These are phyloP conservation scores for Ailuropoda melanoleuca DNA, from an alignment of 2,113 vertebrate species.

Conservation along the genomic window DNA sequence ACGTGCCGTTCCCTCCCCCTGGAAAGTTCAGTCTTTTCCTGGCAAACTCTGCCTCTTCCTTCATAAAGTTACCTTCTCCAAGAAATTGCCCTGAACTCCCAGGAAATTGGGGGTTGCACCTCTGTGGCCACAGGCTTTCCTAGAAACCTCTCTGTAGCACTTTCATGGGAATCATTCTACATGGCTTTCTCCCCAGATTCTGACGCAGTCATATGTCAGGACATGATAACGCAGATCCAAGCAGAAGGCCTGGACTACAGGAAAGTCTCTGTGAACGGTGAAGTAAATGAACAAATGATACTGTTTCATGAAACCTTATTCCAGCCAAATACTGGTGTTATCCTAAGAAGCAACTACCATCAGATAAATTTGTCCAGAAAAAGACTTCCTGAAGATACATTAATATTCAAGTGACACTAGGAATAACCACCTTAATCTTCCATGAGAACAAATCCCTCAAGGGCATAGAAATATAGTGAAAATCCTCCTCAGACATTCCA, in stretches of 20 bases:
- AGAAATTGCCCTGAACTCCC: not conserved
- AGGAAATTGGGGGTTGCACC: not conserved
- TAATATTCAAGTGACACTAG: conserved; percentile 46
- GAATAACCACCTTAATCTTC: conserved; percentile 37
- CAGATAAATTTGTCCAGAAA: conserved; percentile 21
- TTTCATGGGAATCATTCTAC: not conserved
- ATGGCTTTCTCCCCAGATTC: not conserved
- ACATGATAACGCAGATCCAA: not conserved
- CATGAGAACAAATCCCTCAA: not conserved
- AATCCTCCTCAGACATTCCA: conserved; percentile 3
- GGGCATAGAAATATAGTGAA: conserved; percentile 35
- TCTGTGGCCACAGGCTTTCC: not conserved
- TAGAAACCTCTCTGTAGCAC: not conserved
- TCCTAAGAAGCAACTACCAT: not conserved
- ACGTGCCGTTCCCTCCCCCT: not conserved
- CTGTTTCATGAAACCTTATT: not conserved
- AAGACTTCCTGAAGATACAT: conserved; percentile 35
- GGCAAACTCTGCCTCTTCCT: not conserved
- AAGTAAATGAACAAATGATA: conserved; percentile 3
- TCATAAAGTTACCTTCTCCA: not conserved
- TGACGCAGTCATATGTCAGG: not conserved
- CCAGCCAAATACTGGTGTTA: not conserved
- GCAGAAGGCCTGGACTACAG: not conserved
- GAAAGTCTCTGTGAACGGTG: not conserved
- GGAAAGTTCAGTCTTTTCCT: not conserved